Conservation (phyloP, 2,888 invertebrate species). For the Cordilura impudica region DNA sequence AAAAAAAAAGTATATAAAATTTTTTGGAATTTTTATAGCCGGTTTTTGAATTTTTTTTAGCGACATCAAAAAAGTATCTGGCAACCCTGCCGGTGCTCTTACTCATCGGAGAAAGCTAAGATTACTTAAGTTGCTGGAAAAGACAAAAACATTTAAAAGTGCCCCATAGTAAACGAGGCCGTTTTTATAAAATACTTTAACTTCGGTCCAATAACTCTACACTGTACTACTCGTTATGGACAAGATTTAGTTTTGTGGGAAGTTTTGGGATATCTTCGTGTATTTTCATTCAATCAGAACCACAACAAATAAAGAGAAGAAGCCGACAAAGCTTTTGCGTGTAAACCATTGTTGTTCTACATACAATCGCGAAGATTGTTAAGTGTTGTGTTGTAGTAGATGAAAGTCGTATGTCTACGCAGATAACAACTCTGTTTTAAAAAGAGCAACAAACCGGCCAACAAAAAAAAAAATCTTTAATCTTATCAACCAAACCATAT, state of each 20-base stretch:
- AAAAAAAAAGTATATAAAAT: too few relatives aligned
- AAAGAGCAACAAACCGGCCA: constrained; percentile 9
- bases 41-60: too few relatives aligned
- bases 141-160: too few relatives aligned
- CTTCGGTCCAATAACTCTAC: too few relatives aligned
- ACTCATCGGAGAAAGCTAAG: too few relatives aligned
- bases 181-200: too few relatives aligned
- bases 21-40: too few relatives aligned
- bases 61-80: too few relatives aligned
- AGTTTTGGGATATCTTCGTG: constrained; percentile 41
- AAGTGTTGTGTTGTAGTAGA: constrained; percentile 55
- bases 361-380: constrained; percentile 44
- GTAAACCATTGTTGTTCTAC: constrained; percentile 63
- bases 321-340: constrained; percentile 60
- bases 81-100: too few relatives aligned
- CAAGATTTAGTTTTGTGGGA: constrained; percentile 43
- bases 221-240: neutral
- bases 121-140: too few relatives aligned
- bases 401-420: constrained; percentile 60
- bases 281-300: constrained; percentile 58
- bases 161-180: too few relatives aligned
- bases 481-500: neutral
- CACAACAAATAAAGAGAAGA: constrained; percentile 43
- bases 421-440: constrained; percentile 61
- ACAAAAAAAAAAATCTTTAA: neutral